Percentiles rank a stretch among this genome's conserved stretches.
These are phyloP conservation scores for Tachysurus vachellii DNA, from an alignment of 2,113 vertebrate genomes.

Conservation along the genomic window DNA sequence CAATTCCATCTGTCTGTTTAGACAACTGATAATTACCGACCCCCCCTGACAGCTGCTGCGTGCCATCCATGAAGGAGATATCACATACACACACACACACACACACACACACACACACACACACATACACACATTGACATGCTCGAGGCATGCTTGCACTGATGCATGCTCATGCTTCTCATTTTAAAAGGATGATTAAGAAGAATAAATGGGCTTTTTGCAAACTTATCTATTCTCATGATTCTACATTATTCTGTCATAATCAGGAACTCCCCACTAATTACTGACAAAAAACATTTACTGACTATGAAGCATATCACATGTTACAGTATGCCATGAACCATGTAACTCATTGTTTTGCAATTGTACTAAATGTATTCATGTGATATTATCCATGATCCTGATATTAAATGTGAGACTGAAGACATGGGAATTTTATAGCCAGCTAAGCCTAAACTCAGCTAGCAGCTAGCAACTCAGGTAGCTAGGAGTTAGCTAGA, in stretches of 20 bases:
- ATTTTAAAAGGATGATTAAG: conserved; percentile 44
- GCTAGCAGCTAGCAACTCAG: too few species aligned
- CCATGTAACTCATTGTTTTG: background rate
- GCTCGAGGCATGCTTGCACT: background rate
- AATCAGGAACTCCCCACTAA: background rate
- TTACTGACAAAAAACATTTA: background rate
- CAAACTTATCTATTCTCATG: background rate
- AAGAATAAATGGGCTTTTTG: conserved; percentile 19
- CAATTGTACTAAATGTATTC: background rate
- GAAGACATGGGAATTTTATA: background rate
- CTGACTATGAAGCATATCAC: background rate
- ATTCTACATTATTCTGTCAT: background rate
- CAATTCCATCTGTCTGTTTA: conserved; percentile 78
- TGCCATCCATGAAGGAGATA: conserved; percentile 63
- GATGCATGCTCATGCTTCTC: background rate
- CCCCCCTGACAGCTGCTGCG: conserved; percentile 65
- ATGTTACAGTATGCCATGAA: background rate
- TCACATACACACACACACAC: background rate
- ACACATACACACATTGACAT: background rate
- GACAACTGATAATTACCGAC: conserved; percentile 76
- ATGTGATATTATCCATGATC: background rate
- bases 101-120: conserved; percentile 45
- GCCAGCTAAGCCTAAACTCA: background rate
- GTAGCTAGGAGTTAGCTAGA: too few species aligned
- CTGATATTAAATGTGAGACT: background rate